Conservation (phyloP, 2,888 invertebrate genomes). For the Athetis lepigone region DNA sequence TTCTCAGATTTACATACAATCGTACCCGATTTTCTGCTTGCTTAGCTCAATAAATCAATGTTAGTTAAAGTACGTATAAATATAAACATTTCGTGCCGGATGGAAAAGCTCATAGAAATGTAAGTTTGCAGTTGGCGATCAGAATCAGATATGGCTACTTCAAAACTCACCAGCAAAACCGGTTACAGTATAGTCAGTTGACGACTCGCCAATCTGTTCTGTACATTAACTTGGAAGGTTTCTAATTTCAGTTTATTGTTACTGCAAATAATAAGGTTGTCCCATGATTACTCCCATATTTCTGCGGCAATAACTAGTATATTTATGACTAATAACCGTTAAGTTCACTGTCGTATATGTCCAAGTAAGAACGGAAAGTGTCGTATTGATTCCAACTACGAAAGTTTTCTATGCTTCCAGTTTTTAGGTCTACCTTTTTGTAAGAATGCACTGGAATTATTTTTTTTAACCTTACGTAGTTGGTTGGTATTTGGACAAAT, state of each 20-base stretch:
- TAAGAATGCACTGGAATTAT: background rate
- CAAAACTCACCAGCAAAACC: slow-evolving; percentile 46
- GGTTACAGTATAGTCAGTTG: slow-evolving; percentile 47
- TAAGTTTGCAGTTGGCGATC: slow-evolving; percentile 26
- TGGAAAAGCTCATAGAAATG: slow-evolving; percentile 35
- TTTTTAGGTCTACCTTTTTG: background rate
- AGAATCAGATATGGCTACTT: slow-evolving; percentile 30
- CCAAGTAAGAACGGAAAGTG: slow-evolving; percentile 9
- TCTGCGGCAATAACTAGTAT: slow-evolving; percentile 19
- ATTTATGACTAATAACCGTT: slow-evolving; percentile 20
- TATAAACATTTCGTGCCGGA: slow-evolving; percentile 22
- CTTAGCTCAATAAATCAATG: slow-evolving; percentile 35
- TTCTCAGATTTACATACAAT: slow-evolving; percentile 57
- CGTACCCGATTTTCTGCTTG: slow-evolving; percentile 35
- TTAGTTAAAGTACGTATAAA: slow-evolving; percentile 8
- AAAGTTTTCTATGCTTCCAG: slow-evolving; percentile 4
- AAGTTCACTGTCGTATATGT: slow-evolving; percentile 28
- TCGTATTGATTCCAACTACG: background rate
- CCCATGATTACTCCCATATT: slow-evolving; percentile 41
- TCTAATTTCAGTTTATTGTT: slow-evolving; percentile 48
- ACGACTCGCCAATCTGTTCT: slow-evolving; percentile 44
- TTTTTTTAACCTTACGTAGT: too few relatives aligned
- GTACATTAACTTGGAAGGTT: slow-evolving; percentile 22
- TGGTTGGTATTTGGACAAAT: background rate
- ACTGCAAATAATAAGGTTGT: slow-evolving; percentile 42